phyloP scores from a whole-genome alignment of 2,888 invertebrate genomes.

The Monoplex corrugatus region DNA sequence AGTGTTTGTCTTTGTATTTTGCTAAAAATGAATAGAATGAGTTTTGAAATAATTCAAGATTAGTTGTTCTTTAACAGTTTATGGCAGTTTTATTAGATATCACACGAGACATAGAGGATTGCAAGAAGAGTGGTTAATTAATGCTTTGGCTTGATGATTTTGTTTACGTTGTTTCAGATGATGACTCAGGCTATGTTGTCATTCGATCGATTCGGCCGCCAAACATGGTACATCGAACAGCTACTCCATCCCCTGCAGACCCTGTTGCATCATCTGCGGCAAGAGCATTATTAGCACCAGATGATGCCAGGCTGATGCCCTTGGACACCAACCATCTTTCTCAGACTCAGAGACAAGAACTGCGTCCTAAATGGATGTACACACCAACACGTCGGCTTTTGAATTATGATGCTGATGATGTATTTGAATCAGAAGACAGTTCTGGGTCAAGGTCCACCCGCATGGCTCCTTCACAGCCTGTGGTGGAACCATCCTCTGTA shows the following conservation, averaged over 20 bases:
- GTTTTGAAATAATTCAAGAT: no score
- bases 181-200: constrained; percentile 74
- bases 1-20: no score
- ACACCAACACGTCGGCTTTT: constrained; percentile 72
- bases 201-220: constrained; percentile 57
- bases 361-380: constrained; percentile 61
- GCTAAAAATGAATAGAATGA: no score
- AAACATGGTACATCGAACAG: background rate
- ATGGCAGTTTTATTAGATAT: no score
- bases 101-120: no score
- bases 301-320: background rate
- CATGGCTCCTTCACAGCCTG: constrained; percentile 29
- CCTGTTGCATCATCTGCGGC: constrained; percentile 15
- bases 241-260: background rate
- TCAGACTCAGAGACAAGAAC: constrained; percentile 41
- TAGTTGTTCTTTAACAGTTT: no score
- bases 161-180: constrained; percentile 66
- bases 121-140: no score
- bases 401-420: constrained; percentile 75
- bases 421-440: constrained; percentile 77
- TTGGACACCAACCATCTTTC: background rate
- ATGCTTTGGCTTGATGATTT: no score
- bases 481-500: background rate
- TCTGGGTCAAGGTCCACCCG: constrained; percentile 62
- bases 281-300: background rate